Base-by-base conservation (phyloP, 2,113 vertebrate species). In the Sigmodon hispidus region DNA sequence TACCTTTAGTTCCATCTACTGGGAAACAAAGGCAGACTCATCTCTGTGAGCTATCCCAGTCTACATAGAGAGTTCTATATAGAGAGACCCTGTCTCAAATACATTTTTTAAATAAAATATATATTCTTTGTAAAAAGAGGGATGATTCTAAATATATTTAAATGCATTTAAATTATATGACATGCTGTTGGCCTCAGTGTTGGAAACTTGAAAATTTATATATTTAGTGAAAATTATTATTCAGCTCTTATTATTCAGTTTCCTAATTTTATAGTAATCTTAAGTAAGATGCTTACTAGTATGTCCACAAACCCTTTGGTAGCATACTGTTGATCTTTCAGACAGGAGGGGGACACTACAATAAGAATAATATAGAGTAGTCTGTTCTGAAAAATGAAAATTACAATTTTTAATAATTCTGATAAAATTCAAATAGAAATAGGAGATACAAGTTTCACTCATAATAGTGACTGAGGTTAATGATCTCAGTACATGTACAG, bases 181-280 rank as follows among this genome's bases (percentile, higher is more conserved):
- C 31, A 85, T 61, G 3, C 0, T 59, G 31, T 86, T 83, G 29
- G 17, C 80, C 87, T 96, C 17, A 96, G 70, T 84, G 19, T 87
- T 80, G 22, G 55, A 34, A 87, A 95, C 13, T 21, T 96, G 75
- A 90, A 84, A 96, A 81, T 85, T 93, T 45, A 87, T 29, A 87
- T 79, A 92, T 94, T 97, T 91, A 93, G 81, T 80, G 50, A 48
- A 95, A 96, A 93, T 90, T 94, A 87, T 89, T 94, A 92, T 75
- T 94, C n/a, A 91, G 43, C 26, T 90, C n/a, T 34, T n/a, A n/a
- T n/a, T n/a, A n/a, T n/a, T n/a, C n/a, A 76, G 12, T 80, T 43
- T 94, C 75, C 70, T 79, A 95, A 87, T 10, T 48, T 26, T 24
- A 83, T 76, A 91, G 80, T 6, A 43, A 75, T 72, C 73, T 24